phyloP scores from a whole-genome alignment of 2,797 vertebrate genomes.

The Eutrigla gurnardus region DNA sequence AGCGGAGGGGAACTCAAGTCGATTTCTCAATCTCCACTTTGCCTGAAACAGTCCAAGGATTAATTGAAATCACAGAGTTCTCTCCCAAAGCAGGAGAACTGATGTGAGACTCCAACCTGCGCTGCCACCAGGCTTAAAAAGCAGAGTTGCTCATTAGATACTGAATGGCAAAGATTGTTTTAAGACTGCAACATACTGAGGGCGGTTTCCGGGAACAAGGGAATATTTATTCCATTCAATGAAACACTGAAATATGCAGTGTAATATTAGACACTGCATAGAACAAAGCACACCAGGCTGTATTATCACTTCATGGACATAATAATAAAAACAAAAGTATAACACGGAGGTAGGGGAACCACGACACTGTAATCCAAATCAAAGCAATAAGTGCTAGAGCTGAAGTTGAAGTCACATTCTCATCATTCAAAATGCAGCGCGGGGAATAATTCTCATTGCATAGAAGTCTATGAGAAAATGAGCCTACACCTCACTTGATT shows the following conservation, averaged over 20 bases:
- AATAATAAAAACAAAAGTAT: neutral
- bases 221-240: constrained; percentile 38
- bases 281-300: neutral
- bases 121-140: constrained; percentile 43
- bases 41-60: constrained; percentile 33
- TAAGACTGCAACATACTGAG: constrained; percentile 26
- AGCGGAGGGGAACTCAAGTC: constrained; percentile 17
- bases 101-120: constrained; percentile 38
- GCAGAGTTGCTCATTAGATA: constrained; percentile 44
- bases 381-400: constrained; percentile 42
- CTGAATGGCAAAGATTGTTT: constrained; percentile 19
- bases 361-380: constrained; percentile 43
- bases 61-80: constrained; percentile 37
- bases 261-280: neutral
- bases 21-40: constrained; percentile 28
- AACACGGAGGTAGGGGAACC: constrained; percentile 7
- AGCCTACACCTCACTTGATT: too few species aligned
- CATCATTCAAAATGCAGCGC: constrained; percentile 45
- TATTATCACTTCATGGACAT: constrained; percentile 10
- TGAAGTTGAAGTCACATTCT: constrained; percentile 32
- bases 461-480: too few species aligned
- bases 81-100: constrained; percentile 26
- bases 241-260: constrained; percentile 22
- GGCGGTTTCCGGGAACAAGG: constrained; percentile 19
- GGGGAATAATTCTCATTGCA: constrained; percentile 31